phyloP scores from a whole-genome alignment of 37 sponge, comb jelly and placozoan species.

The Agelas oroides region DNA sequence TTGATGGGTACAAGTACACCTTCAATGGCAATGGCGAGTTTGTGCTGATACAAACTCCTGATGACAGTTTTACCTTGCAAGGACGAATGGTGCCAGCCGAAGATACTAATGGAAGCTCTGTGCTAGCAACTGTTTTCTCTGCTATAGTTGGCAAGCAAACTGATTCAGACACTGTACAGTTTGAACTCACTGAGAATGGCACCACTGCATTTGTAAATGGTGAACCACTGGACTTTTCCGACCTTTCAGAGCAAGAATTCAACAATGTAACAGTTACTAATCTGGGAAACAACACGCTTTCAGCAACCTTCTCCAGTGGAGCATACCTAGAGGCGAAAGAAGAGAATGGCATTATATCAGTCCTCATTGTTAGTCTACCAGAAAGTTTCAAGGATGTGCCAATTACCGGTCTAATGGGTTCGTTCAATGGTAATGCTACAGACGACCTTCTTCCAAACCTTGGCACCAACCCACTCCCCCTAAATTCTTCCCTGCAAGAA shows the following conservation, averaged over 20 bases:
- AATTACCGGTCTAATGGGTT: conserved; percentile 44
- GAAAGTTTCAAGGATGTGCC: background rate
- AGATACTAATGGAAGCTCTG: background rate
- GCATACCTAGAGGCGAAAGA: conserved; percentile 19
- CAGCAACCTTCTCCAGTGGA: conserved; percentile 25
- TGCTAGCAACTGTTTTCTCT: conserved; percentile 39
- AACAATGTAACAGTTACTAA: conserved; percentile 23
- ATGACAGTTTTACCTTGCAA: conserved; percentile 39
- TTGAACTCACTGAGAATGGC: conserved; percentile 19
- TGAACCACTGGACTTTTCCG: conserved; percentile 24
- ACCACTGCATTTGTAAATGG: conserved; percentile 15
- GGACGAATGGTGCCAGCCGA: conserved; percentile 33
- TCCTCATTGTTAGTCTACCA: conserved; percentile 10
- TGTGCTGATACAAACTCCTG: conserved; percentile 21
- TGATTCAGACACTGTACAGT: conserved; percentile 52
- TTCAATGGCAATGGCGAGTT: conserved; percentile 61
- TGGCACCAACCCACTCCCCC: background rate
- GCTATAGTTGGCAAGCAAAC: conserved; percentile 34
- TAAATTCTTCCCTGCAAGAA: conserved; percentile 31
- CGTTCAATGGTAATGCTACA: conserved; percentile 50
- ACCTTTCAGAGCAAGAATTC: conserved; percentile 31
- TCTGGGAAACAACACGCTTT: conserved; percentile 14
- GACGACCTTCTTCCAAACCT: conserved; percentile 48
- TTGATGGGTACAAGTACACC: conserved; percentile 47
- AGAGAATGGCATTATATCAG: conserved; percentile 24